Base-by-base conservation (phyloP, 2,113 vertebrate genomes). In the Corapipo altera region DNA sequence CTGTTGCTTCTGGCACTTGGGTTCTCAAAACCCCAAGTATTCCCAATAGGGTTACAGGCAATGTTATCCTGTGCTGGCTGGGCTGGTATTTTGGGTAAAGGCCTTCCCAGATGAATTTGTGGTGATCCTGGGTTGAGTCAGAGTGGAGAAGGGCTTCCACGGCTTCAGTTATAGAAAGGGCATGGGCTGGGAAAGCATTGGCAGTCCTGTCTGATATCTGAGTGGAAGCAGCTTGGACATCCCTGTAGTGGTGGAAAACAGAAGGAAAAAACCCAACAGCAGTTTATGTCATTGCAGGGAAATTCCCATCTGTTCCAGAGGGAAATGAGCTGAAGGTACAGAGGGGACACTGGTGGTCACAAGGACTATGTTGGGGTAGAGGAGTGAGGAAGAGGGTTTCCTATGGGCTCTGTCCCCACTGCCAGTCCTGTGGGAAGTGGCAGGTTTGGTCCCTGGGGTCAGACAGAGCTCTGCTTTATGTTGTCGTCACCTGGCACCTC, bases 361-460 rank as follows among this genome's bases (percentile, higher is more conserved):
- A 43, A 64, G 33, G 37, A 46, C 15, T 33, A 3, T 0, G 1
- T 1, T 55, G 62, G 27, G 48, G 17, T 67, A 64, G 57, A 79
- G 39, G 27, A 74, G 4, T 4, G 32, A 26, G 11, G 7, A 61
- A 61, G 0, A 0, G 28, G 15, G 0, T 22, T 3, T 52, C 22
- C 46, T 61, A 2, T 11, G 39, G 28, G 18, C 9, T 67, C 35
- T 82, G 7, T 72, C 6, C 18, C 5, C 16, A 46, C 16, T 49
- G 43, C 28, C 58, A 33, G 49, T 8, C 52, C 48, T 5, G 3
- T 4, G 26, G 21, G 1, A 7, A 9, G 26, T 7, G 37, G 7
- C 15, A 67, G 24, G 8, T 80, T 91, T 80, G 59, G 13, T 49
- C 20, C 22, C 7, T 52, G 30, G 61, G 12, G 16, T 55, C 61